These are phyloP conservation scores for Schizotus pectinicornis DNA, from an alignment of 2,888 invertebrate species.

Conservation along the genomic window DNA sequence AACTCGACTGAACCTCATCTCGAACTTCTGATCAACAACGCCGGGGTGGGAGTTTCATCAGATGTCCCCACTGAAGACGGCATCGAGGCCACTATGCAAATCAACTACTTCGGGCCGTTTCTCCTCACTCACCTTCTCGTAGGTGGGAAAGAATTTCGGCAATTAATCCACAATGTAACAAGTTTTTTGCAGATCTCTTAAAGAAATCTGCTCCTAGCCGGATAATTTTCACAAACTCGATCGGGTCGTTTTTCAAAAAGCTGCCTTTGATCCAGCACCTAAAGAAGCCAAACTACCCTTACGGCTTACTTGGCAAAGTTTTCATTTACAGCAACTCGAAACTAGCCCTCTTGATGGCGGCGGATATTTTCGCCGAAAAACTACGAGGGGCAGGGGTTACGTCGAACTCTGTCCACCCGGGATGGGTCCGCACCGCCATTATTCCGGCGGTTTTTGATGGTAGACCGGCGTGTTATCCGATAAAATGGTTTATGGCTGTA, in stretches of 20 bases:
- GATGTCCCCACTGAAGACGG: slow-evolving; percentile 76
- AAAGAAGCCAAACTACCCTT: slow-evolving; percentile 66
- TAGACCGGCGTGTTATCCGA: too few species aligned
- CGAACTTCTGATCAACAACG: slow-evolving; percentile 87
- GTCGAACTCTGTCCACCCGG: slow-evolving; percentile 86
- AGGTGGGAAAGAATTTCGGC: slow-evolving; percentile 55
- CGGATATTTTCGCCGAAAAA: slow-evolving; percentile 76
- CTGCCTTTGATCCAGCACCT: slow-evolving; percentile 79
- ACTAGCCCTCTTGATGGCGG: slow-evolving; percentile 83
- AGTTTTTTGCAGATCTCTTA: slow-evolving; percentile 66
- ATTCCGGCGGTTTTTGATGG: slow-evolving; percentile 66
- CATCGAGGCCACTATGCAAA: slow-evolving; percentile 87
- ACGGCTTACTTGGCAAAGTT: slow-evolving; percentile 57
- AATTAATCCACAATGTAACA: too few species aligned
- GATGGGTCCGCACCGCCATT: slow-evolving; percentile 82
- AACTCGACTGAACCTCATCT: slow-evolving; percentile 73
- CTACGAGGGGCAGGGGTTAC: slow-evolving; percentile 80
- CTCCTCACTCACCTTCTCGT: slow-evolving; percentile 88
- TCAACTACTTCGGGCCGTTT: slow-evolving; percentile 94
- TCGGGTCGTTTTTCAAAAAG: slow-evolving; percentile 76
- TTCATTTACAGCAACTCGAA: slow-evolving; percentile 63
- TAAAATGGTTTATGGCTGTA: too few species aligned
- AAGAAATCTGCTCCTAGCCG: slow-evolving; percentile 78
- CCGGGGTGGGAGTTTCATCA: slow-evolving; percentile 79
- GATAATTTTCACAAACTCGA: slow-evolving; percentile 82